Percentiles rank a stretch among this genome's conserved stretches.
Evolutionary conservation across 2,113 vertebrate species (phyloP).

Genomic region (Tonatia bakeri): DNA sequence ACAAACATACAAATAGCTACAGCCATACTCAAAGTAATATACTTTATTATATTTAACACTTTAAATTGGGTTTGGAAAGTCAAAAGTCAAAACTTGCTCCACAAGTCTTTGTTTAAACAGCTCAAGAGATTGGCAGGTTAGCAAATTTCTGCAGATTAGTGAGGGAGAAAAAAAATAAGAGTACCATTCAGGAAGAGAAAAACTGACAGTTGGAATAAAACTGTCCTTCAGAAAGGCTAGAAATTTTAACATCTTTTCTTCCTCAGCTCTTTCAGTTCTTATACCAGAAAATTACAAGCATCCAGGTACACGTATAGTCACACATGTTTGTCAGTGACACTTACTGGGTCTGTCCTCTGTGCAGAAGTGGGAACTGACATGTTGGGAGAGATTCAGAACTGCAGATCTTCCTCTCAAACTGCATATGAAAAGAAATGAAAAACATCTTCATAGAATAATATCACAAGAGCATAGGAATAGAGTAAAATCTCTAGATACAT

Average conservation of each 20-base stretch:
- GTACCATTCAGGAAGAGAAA: background rate
- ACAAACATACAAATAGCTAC: background rate
- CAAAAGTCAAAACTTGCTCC: constrained; percentile 14
- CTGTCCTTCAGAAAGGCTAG: background rate
- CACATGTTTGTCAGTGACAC: background rate
- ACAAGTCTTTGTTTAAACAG: constrained; percentile 29
- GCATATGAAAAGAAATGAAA: constrained; percentile 11
- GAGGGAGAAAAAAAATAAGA: background rate
- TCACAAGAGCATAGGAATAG: background rate
- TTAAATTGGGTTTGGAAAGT: constrained; percentile 14
- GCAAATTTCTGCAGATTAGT: constrained; percentile 4
- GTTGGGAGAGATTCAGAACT: background rate
- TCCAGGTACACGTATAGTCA: background rate
- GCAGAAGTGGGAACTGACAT: background rate
- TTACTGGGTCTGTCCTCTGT: background rate
- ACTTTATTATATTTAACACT: background rate
- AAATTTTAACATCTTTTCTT: background rate
- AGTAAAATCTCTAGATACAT: constrained; percentile 36
- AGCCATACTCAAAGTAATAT: background rate
- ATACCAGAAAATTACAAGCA: background rate
- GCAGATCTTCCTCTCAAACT: constrained; percentile 8
- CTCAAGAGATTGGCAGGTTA: background rate
- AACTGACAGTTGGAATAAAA: background rate
- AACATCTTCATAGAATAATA: constrained; percentile 7
- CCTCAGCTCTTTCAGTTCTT: constrained; percentile 5